phyloP scores from a whole-genome alignment of 2,888 invertebrate species.

The Amitus sp. region DNA sequence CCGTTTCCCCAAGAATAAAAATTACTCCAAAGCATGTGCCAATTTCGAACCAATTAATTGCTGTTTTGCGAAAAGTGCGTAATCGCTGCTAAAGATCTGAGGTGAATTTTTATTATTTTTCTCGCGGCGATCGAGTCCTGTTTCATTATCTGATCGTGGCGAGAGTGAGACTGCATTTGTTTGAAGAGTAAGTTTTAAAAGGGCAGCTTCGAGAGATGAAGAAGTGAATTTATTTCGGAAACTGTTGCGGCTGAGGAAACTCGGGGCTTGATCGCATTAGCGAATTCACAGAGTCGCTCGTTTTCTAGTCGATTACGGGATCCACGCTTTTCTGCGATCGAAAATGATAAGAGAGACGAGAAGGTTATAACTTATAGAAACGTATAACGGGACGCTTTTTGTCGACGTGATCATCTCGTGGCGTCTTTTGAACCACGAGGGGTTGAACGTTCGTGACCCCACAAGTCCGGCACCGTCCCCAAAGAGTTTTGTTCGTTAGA shows the following conservation, averaged over 20 bases:
- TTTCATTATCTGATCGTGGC: constrained; percentile 37
- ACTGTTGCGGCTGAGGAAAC: background rate
- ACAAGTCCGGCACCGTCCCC: constrained; percentile 20
- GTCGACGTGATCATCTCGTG: constrained; percentile 13
- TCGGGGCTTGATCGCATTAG: background rate
- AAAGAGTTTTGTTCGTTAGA: constrained; percentile 48
- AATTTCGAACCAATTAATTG: no score
- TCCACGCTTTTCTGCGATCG: background rate
- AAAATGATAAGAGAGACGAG: background rate
- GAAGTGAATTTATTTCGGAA: constrained; percentile 28
- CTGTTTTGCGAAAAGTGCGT: no score
- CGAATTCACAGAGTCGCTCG: background rate
- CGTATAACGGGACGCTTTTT: constrained; percentile 18
- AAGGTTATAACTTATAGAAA: constrained; percentile 4
- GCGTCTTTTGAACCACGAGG: constrained; percentile 34
- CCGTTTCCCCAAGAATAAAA: no score
- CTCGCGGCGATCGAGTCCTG: constrained; percentile 30
- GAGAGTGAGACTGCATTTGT: constrained; percentile 39
- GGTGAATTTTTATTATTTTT: constrained; percentile 36
- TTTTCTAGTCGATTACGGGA: background rate
- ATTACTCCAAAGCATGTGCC: no score
- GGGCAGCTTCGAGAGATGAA: constrained; percentile 35
- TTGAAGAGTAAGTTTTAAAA: constrained; percentile 37
- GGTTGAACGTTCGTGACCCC: constrained; percentile 35
- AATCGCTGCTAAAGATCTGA: constrained; percentile 36